A percentile compares a stretch with the other conserved stretches of the same genome.
phyloP scores from a whole-genome alignment of 2,113 vertebrate species.

The Sarotherodon lohbergeri region DNA sequence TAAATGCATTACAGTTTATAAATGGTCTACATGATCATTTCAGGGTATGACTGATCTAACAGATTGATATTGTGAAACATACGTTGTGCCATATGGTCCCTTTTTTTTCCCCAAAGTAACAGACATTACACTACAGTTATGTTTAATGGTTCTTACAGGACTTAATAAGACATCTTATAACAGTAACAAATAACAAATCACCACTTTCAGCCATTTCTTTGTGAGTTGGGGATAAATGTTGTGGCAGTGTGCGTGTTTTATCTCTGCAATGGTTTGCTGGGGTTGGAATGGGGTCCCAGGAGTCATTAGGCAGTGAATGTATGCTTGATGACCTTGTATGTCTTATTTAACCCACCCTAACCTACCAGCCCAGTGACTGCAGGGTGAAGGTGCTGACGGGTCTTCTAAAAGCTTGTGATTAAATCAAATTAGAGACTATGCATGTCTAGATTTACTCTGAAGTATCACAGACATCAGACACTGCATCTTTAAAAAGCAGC shows the following conservation, averaged over 20 bases:
- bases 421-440: neutral
- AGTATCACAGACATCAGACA: neutral
- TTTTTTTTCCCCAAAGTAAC: neutral
- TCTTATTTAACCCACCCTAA: neutral
- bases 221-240: neutral
- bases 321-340: neutral
- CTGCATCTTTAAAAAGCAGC: neutral
- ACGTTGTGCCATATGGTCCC: neutral
- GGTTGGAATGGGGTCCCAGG: neutral
- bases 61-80: neutral
- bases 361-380: neutral
- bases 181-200: neutral
- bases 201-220: neutral
- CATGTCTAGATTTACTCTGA: neutral
- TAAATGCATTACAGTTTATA: neutral
- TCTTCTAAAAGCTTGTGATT: neutral
- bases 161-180: neutral
- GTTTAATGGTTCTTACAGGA: neutral
- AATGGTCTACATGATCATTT: neutral
- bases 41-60: neutral
- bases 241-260: neutral
- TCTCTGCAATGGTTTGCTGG: neutral
- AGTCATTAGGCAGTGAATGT: neutral
- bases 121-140: neutral
- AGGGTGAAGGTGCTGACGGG: neutral